Evolutionary conservation across 1,140 invertebrate species (phyloP), one percentile per base, ranked within the genome.

Genomic region (Papilio xuthus): DNA sequence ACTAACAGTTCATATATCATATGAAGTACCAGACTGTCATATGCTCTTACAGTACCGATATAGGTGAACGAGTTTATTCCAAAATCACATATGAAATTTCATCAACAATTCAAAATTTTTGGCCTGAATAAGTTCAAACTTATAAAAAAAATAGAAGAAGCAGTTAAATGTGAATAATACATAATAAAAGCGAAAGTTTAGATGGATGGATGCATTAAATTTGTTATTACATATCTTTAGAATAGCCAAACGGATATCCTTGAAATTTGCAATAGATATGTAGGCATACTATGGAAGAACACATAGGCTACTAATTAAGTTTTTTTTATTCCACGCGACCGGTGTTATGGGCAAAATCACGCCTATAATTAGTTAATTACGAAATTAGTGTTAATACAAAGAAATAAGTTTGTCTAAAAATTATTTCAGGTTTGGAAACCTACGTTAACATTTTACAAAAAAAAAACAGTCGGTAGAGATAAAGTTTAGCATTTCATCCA

Each of bases 1-100:
- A 67, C 60, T 67, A 67, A 67, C 60, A 28, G 60, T 28, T 63
- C 18, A 28, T n/a, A 53, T 26, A 63, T 63, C 23, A 56, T 4
- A 56, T 23, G 4, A 50, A 15, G 44, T 50, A 50, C 4, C 44
- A 9, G 20, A 23, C 53, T 56, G 56, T 13, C 56, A 28, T 63
- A 60, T 23, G 3, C 53, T 20, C 23, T 23, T 56, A n/a, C 18
- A 50, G 47, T 50, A 50, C 9, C 41, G 9, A 41, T 4, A 18
- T 15, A 56, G 53, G 20, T 56, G 50, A 53, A 53, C 18, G 50
- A 1, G 50, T 20, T 18, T 20, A 53, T 53, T 53, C 7, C n/a
- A 56, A 20, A 20, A 56, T 20, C 0, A 20, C n/a, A 56, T 56
- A 56, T 56, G n/a, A 56, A 56, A 10, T 56, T 56, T 10, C n/a